Conservation (phyloP, 2,113 vertebrate species). For the Scomber colias region DNA sequence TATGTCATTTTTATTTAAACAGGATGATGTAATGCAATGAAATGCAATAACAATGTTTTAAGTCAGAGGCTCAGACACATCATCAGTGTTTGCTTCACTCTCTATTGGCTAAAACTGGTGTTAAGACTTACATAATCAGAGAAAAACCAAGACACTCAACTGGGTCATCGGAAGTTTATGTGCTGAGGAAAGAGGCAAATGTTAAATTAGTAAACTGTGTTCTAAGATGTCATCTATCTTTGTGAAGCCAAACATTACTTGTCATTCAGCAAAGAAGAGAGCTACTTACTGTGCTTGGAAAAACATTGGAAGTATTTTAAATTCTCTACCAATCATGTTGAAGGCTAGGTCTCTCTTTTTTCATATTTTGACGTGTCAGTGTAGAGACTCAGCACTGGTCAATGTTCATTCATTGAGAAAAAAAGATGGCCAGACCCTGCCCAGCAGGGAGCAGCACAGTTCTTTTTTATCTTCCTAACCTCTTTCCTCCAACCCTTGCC, state of each 20-base stretch:
- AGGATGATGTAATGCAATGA: slow-evolving; percentile 68
- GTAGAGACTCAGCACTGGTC: slow-evolving; percentile 13
- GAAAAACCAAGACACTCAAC: slow-evolving; percentile 6
- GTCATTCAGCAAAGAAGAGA: not conserved
- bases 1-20: slow-evolving; percentile 44
- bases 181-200: slow-evolving; percentile 5
- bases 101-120: slow-evolving; percentile 20
- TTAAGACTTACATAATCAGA: slow-evolving; percentile 36
- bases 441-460: slow-evolving; percentile 72
- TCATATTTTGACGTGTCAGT: not conserved
- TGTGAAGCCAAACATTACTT: slow-evolving; percentile 3
- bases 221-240: not conserved
- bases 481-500: slow-evolving; percentile 36
- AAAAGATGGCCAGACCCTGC: slow-evolving; percentile 38
- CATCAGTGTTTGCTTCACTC: slow-evolving; percentile 38
- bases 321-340: not conserved
- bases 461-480: slow-evolving; percentile 41
- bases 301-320: not conserved
- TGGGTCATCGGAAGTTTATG: slow-evolving; percentile 36
- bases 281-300: not conserved
- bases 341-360: not conserved
- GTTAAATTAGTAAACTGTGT: not conserved
- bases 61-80: slow-evolving; percentile 43
- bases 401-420: slow-evolving; percentile 3
- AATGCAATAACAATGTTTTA: slow-evolving; percentile 61